These are phyloP conservation scores for Thrips palmi DNA, from an alignment of 1,140 invertebrate genomes.

Conservation along the genomic window DNA sequence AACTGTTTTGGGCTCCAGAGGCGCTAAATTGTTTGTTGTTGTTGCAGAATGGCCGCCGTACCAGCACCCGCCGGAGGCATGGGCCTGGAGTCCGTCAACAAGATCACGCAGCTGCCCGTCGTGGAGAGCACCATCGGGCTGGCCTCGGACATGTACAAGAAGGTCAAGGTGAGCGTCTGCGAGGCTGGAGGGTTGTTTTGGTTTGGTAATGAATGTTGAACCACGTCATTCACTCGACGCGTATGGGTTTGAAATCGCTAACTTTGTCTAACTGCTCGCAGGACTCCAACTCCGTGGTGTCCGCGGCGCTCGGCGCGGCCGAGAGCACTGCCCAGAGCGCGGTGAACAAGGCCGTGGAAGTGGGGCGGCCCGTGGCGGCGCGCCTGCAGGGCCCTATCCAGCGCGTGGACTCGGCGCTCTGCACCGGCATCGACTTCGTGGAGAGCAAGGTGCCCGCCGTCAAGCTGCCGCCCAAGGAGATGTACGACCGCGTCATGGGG, in stretches of 20 bases:
- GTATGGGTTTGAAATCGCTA: neutral
- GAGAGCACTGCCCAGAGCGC: slow-evolving; percentile 3
- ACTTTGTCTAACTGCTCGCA: slow-evolving; percentile 5
- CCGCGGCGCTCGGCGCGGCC: slow-evolving; percentile 7
- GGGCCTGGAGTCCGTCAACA: slow-evolving; percentile 6
- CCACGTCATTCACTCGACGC: neutral
- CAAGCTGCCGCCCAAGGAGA: slow-evolving; percentile 23
- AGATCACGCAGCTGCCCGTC: slow-evolving; percentile 10
- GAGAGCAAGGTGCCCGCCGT: slow-evolving; percentile 29
- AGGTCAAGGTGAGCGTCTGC: slow-evolving; percentile 9
- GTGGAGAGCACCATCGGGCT: slow-evolving; percentile 8
- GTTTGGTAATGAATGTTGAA: neutral
- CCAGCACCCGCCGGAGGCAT: too few relatives aligned
- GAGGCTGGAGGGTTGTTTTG: neutral
- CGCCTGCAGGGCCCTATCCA: slow-evolving; percentile 26
- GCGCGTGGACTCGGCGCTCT: slow-evolving; percentile 26
- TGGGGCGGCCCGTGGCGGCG: slow-evolving; percentile 18
- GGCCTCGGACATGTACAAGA: slow-evolving; percentile 9
- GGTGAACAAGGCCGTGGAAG: slow-evolving; percentile 17
- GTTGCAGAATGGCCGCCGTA: too few relatives aligned
- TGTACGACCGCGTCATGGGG: too few relatives aligned
- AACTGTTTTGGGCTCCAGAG: too few relatives aligned
- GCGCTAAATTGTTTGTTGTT: too few relatives aligned
- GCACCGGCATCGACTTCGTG: slow-evolving; percentile 27
- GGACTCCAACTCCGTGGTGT: slow-evolving; percentile 5